Evolutionary conservation across 2,888 invertebrate genomes (phyloP).

Genomic region (Aleiodes testaceus): DNA sequence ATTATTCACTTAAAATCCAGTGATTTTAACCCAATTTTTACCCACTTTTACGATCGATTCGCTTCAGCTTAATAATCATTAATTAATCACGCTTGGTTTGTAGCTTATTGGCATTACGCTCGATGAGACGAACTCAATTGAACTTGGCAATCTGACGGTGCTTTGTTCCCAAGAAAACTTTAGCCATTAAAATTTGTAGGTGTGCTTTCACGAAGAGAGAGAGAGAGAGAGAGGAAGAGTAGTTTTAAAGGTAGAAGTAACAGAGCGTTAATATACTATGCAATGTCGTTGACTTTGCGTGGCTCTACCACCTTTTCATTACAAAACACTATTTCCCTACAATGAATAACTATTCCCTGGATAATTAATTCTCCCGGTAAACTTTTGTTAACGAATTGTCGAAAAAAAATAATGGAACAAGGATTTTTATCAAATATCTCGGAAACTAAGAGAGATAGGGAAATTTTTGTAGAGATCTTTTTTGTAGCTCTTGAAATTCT

Average conservation of each 20-base stretch:
- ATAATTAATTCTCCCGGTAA: constrained; percentile 33
- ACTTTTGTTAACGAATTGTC: too few species aligned
- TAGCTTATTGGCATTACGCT: constrained; percentile 38
- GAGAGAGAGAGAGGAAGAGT: background rate
- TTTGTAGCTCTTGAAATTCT: too few species aligned
- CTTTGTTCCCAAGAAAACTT: constrained; percentile 42
- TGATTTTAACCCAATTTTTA: background rate
- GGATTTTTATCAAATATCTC: too few species aligned
- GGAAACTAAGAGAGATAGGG: too few species aligned
- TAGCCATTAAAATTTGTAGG: constrained; percentile 38
- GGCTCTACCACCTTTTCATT: constrained; percentile 38
- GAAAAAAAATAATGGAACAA: background rate
- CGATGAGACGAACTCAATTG: constrained; percentile 49
- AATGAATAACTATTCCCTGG: constrained; percentile 1
- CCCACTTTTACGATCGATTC: constrained; percentile 27
- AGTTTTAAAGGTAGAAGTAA: constrained; percentile 1
- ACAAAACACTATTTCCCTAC: constrained; percentile 9
- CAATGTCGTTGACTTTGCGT: constrained; percentile 29
- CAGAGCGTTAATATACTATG: constrained; percentile 22
- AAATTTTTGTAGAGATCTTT: too few species aligned
- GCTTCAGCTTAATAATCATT: constrained; percentile 30
- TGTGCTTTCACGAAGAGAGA: background rate
- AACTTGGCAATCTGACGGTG: constrained; percentile 49
- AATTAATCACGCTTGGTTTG: constrained; percentile 41
- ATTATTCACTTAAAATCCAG: too few species aligned